These are phyloP conservation scores for Pocillopora meandrina DNA, from an alignment of 92 coral and sea anemone genomes.

Conservation along the genomic window DNA sequence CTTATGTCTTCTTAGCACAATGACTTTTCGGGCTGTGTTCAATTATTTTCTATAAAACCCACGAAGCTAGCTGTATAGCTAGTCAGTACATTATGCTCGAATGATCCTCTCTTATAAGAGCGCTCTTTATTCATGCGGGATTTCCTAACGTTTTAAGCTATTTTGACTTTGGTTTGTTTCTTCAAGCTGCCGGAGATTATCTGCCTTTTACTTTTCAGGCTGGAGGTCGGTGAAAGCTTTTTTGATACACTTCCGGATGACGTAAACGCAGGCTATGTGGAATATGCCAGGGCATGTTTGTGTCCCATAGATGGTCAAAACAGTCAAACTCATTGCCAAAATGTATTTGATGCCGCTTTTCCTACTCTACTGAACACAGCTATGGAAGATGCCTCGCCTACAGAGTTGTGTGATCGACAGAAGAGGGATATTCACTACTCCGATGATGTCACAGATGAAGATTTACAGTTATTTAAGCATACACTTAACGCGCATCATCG, in stretches of 20 bases:
- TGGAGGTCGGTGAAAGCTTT: neutral
- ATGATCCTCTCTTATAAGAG: no score
- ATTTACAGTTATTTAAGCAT: neutral
- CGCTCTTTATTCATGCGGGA: no score
- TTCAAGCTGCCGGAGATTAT: no score
- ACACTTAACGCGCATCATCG: neutral
- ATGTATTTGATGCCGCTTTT: neutral
- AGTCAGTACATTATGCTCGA: no score
- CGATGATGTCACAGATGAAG: slow-evolving; percentile 1
- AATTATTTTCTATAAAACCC: no score
- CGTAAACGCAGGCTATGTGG: neutral
- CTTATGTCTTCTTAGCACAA: no score
- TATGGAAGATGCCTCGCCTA: neutral
- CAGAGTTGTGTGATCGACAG: neutral
- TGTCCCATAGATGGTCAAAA: neutral
- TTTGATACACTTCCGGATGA: slow-evolving; percentile 6
- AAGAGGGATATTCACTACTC: neutral
- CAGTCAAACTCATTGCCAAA: neutral
- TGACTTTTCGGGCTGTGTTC: no score
- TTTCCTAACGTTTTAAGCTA: no score
- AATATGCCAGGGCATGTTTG: neutral
- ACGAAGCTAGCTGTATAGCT: no score
- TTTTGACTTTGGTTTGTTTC: no score
- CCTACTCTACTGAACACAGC: neutral
- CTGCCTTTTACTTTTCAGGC: neutral